Evolutionary conservation across 2,113 vertebrate genomes (phyloP), one percentile per base, ranked within the genome.

Genomic region (Dolichallabes microphthalmus): DNA sequence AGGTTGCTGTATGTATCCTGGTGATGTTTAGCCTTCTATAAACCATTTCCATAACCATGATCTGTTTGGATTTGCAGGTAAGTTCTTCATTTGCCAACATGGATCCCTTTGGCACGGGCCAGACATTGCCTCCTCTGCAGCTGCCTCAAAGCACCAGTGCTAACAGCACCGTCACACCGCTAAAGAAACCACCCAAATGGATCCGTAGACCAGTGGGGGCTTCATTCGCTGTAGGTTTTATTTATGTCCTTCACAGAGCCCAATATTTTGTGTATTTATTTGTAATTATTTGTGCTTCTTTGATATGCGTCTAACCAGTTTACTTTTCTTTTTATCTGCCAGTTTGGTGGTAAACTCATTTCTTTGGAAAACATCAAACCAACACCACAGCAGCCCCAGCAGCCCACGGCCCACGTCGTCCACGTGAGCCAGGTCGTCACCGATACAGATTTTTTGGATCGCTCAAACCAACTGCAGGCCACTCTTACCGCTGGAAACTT

Each of bases 141-240:
- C 93, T 98, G 69, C 97, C 97, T 22, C 97, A 97, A 89, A 90
- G 94, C 58, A 2, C 92, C 0, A 17, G 91, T 8, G 85, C 94
- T 22, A 93, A 95, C 57, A 93, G 90, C 2, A 87, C 91, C 0
- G 57, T 97, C 83, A 90, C 95, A 35, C 98, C 97, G 12, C 91
- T 99, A 32, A 99, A 96, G 93, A 99, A 99, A 84, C 98, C 98
- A 0, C 98, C 98, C 7, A 98, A 96, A 82, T 99, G 98, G 98
- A 95, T 98, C 87, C 94, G 96, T 53, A 92, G 97, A 45, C 98
- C 98, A 0, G 95, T 98, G 0, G 97, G 97, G 35, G 98, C 98
- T 0, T 97, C 98, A 0, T 99, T 99, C 79, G 96, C 97, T 11
- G 98, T 99, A 92, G 93, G 96, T 94, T 50, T 30, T 20, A 0